These are phyloP conservation scores for Goniozus legneri DNA, from an alignment of 1,140 invertebrate species.

Conservation along the genomic window DNA sequence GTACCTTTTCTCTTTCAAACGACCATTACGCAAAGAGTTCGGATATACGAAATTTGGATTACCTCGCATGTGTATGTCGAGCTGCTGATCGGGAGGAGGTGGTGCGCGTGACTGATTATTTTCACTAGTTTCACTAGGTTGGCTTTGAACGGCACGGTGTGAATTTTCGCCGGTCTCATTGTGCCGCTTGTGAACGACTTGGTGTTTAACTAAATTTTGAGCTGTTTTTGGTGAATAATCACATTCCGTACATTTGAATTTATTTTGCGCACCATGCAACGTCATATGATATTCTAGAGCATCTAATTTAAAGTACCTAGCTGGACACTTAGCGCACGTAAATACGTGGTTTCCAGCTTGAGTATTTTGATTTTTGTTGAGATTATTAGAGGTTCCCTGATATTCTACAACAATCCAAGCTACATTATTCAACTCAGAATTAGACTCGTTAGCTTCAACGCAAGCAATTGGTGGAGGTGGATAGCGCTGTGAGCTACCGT, in stretches of 20 bases:
- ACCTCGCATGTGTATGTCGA: conserved; percentile 65
- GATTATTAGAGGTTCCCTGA: conserved; percentile 1
- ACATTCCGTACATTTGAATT: conserved; percentile 76
- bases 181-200: conserved; percentile 60
- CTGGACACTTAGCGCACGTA: conserved; percentile 65
- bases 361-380: background rate
- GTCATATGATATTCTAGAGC: conserved; percentile 71
- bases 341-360: conserved; percentile 42
- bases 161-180: conserved; percentile 25
- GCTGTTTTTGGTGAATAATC: conserved; percentile 77
- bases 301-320: conserved; percentile 66
- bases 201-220: conserved; percentile 73
- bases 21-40: conserved; percentile 70
- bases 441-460: conserved; percentile 36
- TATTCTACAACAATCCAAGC: conserved; percentile 47
- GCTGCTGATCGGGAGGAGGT: conserved; percentile 62
- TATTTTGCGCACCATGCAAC: conserved; percentile 65
- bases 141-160: background rate
- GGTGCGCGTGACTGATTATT: conserved; percentile 34
- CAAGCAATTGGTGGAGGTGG: conserved; percentile 62
- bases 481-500: conserved; percentile 61
- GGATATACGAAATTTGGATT: conserved; percentile 76
- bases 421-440: conserved; percentile 18
- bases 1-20: conserved; percentile 73
- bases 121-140: background rate